These are phyloP conservation scores for Bubo bubo DNA, from an alignment of 2,113 vertebrate genomes.

Conservation along the genomic window DNA sequence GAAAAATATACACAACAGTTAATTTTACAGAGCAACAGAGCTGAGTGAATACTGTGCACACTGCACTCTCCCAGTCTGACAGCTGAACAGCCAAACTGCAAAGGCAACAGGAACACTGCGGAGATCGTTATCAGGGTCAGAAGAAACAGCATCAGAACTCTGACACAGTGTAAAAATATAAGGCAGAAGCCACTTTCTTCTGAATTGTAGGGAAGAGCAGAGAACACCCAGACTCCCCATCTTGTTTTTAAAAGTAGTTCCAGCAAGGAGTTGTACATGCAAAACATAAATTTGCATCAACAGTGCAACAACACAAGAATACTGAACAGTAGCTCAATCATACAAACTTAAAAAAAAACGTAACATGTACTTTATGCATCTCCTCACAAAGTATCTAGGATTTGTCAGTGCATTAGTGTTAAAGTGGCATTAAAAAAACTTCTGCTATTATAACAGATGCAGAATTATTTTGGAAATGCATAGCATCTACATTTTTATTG, in stretches of 20 bases:
- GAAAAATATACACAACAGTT: conserved; percentile 68
- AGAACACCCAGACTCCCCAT: conserved; percentile 30
- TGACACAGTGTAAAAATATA: conserved; percentile 65
- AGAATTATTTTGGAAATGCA: conserved; percentile 83
- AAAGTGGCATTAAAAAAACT: conserved; percentile 82
- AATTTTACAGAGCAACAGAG: conserved; percentile 69
- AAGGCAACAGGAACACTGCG: conserved; percentile 54
- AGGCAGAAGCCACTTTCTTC: conserved; percentile 72
- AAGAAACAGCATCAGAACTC: conserved; percentile 56
- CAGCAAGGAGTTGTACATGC: conserved; percentile 71
- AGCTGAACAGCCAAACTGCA: conserved; percentile 51
- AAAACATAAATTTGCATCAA: conserved; percentile 50
- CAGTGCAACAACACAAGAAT: conserved; percentile 68
- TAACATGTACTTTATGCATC: conserved; percentile 65
- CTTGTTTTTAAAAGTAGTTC: conserved; percentile 60
- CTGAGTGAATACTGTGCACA: conserved; percentile 46
- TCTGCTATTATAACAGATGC: conserved; percentile 82
- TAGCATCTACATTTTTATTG: conserved; percentile 80
- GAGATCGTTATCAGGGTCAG: neutral
- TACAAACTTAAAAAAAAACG: conserved; percentile 69
- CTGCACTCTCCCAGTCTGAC: neutral
- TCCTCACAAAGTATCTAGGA: conserved; percentile 78
- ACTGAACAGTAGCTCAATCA: conserved; percentile 67
- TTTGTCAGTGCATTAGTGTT: conserved; percentile 86
- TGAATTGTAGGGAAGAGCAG: conserved; percentile 66